These are phyloP conservation scores for Chaetodon trifascialis DNA, from an alignment of 2,113 vertebrate genomes.

Conservation along the genomic window DNA sequence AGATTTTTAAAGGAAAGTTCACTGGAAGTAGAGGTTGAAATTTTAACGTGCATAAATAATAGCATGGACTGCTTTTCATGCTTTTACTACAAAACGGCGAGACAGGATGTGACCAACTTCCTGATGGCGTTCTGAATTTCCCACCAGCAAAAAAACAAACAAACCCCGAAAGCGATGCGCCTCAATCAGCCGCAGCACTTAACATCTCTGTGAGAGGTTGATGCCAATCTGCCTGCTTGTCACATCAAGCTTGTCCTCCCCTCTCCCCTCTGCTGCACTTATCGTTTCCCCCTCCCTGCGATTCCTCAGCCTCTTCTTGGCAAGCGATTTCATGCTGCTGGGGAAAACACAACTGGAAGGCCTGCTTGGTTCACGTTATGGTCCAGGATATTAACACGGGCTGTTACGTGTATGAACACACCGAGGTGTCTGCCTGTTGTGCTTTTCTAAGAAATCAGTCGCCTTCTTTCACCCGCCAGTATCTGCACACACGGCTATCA, in stretches of 20 bases:
- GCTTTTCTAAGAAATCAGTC: conserved; percentile 20
- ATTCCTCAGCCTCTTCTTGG: conserved; percentile 47
- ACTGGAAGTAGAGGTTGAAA: background rate
- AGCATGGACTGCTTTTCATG: conserved; percentile 37
- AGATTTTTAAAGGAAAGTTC: conserved; percentile 22
- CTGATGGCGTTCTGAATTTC: conserved; percentile 26
- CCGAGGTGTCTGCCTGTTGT: conserved; percentile 9
- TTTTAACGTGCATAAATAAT: conserved; percentile 30
- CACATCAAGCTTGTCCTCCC: conserved; percentile 60
- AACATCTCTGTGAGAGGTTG: conserved; percentile 67
- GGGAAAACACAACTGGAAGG: conserved; percentile 38
- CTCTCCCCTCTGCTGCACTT: conserved; percentile 32
- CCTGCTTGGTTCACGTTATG: conserved; percentile 42
- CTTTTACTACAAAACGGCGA: conserved; percentile 13
- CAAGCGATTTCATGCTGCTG: conserved; percentile 57
- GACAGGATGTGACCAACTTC: conserved; percentile 36
- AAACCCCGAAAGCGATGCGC: conserved; percentile 39
- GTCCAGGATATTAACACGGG: conserved; percentile 52
- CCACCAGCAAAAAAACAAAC: conserved; percentile 50
- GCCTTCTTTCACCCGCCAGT: conserved; percentile 24
- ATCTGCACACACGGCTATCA: conserved; percentile 17
- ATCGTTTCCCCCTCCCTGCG: conserved; percentile 2
- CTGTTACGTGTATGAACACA: conserved; percentile 48
- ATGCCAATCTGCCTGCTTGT: conserved; percentile 65
- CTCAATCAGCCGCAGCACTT: conserved; percentile 74